Conservation (phyloP, 2,113 vertebrate genomes). For the Mola mola region DNA sequence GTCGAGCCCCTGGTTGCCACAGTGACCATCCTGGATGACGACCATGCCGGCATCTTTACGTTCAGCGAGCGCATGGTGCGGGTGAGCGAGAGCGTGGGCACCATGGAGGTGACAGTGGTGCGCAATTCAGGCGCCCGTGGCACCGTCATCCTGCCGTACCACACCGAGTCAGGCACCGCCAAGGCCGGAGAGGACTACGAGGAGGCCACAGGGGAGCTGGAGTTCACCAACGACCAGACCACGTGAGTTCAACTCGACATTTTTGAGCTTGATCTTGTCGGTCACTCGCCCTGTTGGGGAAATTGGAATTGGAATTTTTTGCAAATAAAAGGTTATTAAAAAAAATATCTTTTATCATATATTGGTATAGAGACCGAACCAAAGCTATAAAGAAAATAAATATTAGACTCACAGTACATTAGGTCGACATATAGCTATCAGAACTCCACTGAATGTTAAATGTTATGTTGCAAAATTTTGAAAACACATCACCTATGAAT, state of each 20-base stretch:
- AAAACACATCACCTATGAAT: no score
- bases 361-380: neutral
- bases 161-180: slow-evolving; percentile 88
- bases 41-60: slow-evolving; percentile 96
- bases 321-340: no score
- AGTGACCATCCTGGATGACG: slow-evolving; percentile 95
- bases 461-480: no score
- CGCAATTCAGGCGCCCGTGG: slow-evolving; percentile 93
- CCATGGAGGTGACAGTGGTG: slow-evolving; percentile 91
- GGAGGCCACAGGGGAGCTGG: slow-evolving; percentile 89
- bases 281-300: neutral
- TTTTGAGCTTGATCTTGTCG: neutral
- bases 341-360: no score
- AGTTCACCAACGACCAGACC: slow-evolving; percentile 94
- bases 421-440: neutral
- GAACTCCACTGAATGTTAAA: no score
- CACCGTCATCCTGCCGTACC: slow-evolving; percentile 92
- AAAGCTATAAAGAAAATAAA: neutral
- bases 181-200: slow-evolving; percentile 90
- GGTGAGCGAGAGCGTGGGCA: slow-evolving; percentile 94
- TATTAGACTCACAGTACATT: neutral
- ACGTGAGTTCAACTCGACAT: slow-evolving; percentile 81
- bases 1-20: slow-evolving; percentile 89
- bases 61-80: slow-evolving; percentile 88
- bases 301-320: no score